These are phyloP conservation scores for Poecilus cupreus DNA, from an alignment of 2,888 invertebrate genomes.

Conservation along the genomic window DNA sequence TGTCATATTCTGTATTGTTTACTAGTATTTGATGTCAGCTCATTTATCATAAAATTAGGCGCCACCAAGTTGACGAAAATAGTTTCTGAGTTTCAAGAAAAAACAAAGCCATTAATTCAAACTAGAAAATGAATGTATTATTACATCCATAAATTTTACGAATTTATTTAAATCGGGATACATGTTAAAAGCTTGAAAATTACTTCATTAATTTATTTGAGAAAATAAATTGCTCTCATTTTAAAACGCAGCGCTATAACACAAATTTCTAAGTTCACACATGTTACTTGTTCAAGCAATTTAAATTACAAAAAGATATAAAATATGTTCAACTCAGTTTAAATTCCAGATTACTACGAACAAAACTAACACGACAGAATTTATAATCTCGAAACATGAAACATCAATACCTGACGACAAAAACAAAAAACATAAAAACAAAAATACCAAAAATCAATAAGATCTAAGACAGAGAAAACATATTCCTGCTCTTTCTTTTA, in stretches of 20 bases:
- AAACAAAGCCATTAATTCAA: slow-evolving; percentile 37
- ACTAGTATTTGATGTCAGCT: too few relatives aligned
- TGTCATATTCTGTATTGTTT: too few relatives aligned
- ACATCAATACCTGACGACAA: background rate
- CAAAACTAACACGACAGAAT: background rate
- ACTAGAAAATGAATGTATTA: slow-evolving; percentile 15
- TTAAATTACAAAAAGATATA: slow-evolving; percentile 20
- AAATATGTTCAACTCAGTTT: background rate
- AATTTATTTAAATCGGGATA: slow-evolving; percentile 17
- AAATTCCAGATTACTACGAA: background rate
- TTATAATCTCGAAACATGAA: background rate
- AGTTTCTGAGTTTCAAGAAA: slow-evolving; percentile 21
- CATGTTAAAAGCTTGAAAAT: slow-evolving; percentile 8
- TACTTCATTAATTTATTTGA: slow-evolving; percentile 13
- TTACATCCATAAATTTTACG: slow-evolving; percentile 1
- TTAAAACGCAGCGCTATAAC: background rate
- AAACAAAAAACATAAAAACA: slow-evolving; percentile 1
- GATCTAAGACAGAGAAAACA: slow-evolving; percentile 11
- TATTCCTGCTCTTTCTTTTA: background rate
- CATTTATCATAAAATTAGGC: slow-evolving; percentile 32
- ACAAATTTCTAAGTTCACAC: background rate
- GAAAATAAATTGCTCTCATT: slow-evolving; percentile 8
- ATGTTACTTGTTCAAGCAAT: background rate
- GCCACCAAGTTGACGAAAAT: background rate
- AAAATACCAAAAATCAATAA: slow-evolving; percentile 23